Percentiles rank a stretch among this genome's conserved stretches.
These are phyloP conservation scores for Branchellion lobata DNA, from an alignment of 2,888 invertebrate species.

Conservation along the genomic window DNA sequence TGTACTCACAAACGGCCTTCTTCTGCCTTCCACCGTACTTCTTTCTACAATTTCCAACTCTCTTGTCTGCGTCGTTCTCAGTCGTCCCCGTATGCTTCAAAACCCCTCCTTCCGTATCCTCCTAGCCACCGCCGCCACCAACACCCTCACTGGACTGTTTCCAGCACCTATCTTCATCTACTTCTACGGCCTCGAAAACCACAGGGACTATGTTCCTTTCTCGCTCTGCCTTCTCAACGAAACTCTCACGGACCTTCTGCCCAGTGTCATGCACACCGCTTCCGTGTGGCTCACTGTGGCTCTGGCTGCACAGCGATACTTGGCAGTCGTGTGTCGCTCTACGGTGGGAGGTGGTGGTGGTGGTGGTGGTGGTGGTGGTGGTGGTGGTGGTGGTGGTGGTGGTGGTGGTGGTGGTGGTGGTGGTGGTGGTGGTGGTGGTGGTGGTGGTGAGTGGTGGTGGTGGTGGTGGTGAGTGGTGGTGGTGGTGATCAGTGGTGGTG, in stretches of 20 bases:
- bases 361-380: neutral
- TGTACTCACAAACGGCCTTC: slow-evolving; percentile 70
- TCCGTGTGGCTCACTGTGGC: slow-evolving; percentile 49
- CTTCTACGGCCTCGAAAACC: slow-evolving; percentile 86
- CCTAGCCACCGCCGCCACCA: slow-evolving; percentile 92
- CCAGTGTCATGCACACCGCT: slow-evolving; percentile 55
- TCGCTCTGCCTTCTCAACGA: slow-evolving; percentile 75
- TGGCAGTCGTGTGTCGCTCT: slow-evolving; percentile 91
- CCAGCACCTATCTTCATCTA: slow-evolving; percentile 74
- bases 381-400: neutral
- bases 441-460: neutral
- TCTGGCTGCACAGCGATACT: slow-evolving; percentile 74
- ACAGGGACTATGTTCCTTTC: slow-evolving; percentile 77
- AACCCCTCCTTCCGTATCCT: slow-evolving; percentile 83
- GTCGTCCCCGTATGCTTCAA: slow-evolving; percentile 84
- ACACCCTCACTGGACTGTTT: slow-evolving; percentile 76
- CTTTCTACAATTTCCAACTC: slow-evolving; percentile 88
- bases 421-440: neutral
- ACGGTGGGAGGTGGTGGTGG: slow-evolving; percentile 55
- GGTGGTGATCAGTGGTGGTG: neutral
- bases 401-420: neutral
- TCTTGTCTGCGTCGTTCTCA: slow-evolving; percentile 82
- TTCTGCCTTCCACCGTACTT: slow-evolving; percentile 80
- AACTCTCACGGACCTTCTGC: slow-evolving; percentile 56
- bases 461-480: neutral